These are phyloP conservation scores for Ceratosolen fusciceps DNA, from an alignment of 1,140 invertebrate genomes.

Conservation along the genomic window DNA sequence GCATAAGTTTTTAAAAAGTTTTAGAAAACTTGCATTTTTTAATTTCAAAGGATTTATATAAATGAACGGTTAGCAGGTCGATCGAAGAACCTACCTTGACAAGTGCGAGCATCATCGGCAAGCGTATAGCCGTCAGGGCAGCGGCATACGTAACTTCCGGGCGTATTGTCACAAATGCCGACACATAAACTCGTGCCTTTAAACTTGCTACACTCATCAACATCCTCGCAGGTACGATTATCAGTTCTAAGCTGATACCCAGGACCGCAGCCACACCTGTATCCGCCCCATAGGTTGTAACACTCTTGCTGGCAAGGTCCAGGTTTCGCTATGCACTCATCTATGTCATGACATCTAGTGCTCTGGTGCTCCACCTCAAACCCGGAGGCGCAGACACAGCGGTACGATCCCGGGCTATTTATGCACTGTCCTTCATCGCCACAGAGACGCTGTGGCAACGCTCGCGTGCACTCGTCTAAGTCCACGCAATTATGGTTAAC, in stretches of 20 bases:
- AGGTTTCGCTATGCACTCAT: conserved; percentile 76
- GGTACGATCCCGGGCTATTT: conserved; percentile 76
- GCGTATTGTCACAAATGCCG: conserved; percentile 89
- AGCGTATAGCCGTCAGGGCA: conserved; percentile 90
- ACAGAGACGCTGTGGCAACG: conserved; percentile 63
- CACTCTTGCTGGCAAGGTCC: conserved; percentile 88
- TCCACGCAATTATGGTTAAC: conserved; percentile 72
- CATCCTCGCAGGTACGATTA: conserved; percentile 85
- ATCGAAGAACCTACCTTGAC: conserved; percentile 75
- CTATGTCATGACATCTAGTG: conserved; percentile 77
- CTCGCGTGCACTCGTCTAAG: conserved; percentile 76
- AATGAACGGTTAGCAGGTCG: no score
- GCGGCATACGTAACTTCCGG: conserved; percentile 87
- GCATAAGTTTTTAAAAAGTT: no score
- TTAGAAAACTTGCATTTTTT: no score
- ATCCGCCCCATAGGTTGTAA: conserved; percentile 86
- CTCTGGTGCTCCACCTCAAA: conserved; percentile 76
- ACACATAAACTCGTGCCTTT: conserved; percentile 82
- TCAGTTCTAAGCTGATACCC: conserved; percentile 82
- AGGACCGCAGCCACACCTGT: conserved; percentile 84
- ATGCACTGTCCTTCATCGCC: conserved; percentile 69
- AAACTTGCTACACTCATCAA: conserved; percentile 88
- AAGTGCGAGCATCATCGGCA: conserved; percentile 78
- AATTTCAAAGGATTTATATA: no score
- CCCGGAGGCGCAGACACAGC: conserved; percentile 77